Evolutionary conservation across 2,888 invertebrate genomes (phyloP).

Genomic region (Monopis laevigella): DNA sequence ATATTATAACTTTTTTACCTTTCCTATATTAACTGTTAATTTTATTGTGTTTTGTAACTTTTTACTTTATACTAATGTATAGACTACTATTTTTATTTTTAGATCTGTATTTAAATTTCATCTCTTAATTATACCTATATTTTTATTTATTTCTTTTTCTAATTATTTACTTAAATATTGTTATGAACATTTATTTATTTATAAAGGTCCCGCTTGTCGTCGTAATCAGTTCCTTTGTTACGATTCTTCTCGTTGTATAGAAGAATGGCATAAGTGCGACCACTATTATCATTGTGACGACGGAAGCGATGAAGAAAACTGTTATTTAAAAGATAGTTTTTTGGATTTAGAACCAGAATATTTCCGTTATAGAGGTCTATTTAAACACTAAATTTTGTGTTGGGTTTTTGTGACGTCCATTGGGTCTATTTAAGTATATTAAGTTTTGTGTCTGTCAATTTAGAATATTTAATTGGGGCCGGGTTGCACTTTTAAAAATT

Average conservation of each 20-base stretch:
- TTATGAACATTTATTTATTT: not conserved
- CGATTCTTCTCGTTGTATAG: conserved; percentile 70
- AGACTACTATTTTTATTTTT: no score
- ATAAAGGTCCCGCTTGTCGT: conserved; percentile 39
- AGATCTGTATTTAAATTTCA: not conserved
- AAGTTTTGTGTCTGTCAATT: no score
- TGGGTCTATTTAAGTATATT: no score
- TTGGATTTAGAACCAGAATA: not conserved
- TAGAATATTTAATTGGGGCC: no score
- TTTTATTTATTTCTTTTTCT: not conserved
- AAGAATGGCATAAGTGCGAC: conserved; percentile 66
- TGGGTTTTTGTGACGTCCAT: not conserved
- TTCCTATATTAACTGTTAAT: not conserved
- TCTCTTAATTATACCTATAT: not conserved
- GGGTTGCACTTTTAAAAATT: no score
- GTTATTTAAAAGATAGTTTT: not conserved
- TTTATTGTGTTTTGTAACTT: not conserved
- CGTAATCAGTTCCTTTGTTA: conserved; percentile 63
- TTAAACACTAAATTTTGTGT: no score
- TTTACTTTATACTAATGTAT: no score
- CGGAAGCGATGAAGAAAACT: conserved; percentile 69
- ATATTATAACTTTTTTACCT: not conserved
- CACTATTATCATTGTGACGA: conserved; percentile 69
- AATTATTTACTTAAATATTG: not conserved
- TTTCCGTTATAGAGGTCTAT: conserved; percentile 3